Evolutionary conservation across 2,888 invertebrate species (phyloP), one percentile per base, ranked within the genome.

Genomic region (Campoletis raptor): DNA sequence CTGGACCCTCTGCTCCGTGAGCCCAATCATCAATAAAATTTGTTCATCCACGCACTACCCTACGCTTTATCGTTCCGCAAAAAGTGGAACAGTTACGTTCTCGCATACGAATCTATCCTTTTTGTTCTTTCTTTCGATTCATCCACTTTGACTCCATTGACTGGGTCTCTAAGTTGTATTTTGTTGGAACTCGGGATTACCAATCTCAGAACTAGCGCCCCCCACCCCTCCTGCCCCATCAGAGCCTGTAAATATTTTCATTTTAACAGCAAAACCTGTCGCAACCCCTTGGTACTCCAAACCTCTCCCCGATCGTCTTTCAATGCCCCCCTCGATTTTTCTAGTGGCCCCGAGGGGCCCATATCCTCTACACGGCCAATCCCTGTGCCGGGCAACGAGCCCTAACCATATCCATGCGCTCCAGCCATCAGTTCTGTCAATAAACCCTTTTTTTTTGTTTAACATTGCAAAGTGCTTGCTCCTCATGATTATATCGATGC

Each of bases 321-420:
- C 61, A 61, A 61, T 61, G 15, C 57, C 61, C 61, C 24, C 74
- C 21, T 21, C 74, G 61, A 76, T 61, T 64, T 76, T 61, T 61
- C 74, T 42, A 54, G 73, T 76, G 61, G 74, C 74, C 57, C 74
- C 70, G 36, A 42, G 70, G 61, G 61, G 61, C 57, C 61, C 30
- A 24, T 61, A 61, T 61, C 61, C 2, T 30, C 15, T 12, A 61
- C 61, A 15, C 15, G 30, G 30, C 61, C 15, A 24, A 61, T 15
- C 30, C 61, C 30, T 61, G 30, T 5, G 15, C 24, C 15, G 61
- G 61, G 30, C 61, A 61, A 61, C 61, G 30, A 24, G 15, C 61
- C 61, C 10, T 61, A 61, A 61, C 30, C 24, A 30, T 12, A 61
- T 61, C 15, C 30, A 54, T 54, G 54, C 73, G 54, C 52, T 54